phyloP scores from a whole-genome alignment of 2,113 vertebrate genomes.

The Rhadina sibilatrix region DNA sequence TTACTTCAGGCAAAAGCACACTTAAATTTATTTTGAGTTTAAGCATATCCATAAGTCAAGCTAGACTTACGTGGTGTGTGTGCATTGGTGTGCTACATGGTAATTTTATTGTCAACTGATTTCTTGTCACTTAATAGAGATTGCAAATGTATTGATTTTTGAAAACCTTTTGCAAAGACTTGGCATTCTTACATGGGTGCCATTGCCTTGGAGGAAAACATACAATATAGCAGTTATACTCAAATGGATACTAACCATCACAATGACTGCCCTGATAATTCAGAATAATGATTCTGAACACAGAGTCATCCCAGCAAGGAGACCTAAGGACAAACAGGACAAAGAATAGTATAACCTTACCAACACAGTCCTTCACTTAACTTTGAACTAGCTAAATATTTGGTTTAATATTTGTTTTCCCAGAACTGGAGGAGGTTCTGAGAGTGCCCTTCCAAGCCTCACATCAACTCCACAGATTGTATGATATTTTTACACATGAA shows the following conservation, averaged over 20 bases:
- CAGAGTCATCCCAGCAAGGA: not conserved
- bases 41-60: not conserved
- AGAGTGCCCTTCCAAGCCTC: not conserved
- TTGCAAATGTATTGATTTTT: conserved; percentile 37
- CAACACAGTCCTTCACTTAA: not conserved
- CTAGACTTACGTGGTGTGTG: not conserved
- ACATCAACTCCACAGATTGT: not conserved
- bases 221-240: not conserved
- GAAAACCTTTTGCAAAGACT: conserved; percentile 11
- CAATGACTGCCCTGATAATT: not conserved
- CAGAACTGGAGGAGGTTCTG: not conserved
- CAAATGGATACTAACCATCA: conserved; percentile 24
- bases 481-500: not conserved
- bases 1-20: conserved; percentile 34
- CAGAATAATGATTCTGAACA: not conserved
- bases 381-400: not conserved
- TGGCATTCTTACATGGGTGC: not conserved
- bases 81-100: not conserved
- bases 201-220: conserved; percentile 16
- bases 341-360: not conserved
- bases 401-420: not conserved
- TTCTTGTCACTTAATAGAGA: conserved; percentile 40
- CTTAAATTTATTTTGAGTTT: conserved; percentile 27
- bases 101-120: conserved; percentile 50
- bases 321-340: not conserved